Evolutionary conservation across 2,113 vertebrate species (phyloP).

Genomic region (Diglossa brunneiventris): DNA sequence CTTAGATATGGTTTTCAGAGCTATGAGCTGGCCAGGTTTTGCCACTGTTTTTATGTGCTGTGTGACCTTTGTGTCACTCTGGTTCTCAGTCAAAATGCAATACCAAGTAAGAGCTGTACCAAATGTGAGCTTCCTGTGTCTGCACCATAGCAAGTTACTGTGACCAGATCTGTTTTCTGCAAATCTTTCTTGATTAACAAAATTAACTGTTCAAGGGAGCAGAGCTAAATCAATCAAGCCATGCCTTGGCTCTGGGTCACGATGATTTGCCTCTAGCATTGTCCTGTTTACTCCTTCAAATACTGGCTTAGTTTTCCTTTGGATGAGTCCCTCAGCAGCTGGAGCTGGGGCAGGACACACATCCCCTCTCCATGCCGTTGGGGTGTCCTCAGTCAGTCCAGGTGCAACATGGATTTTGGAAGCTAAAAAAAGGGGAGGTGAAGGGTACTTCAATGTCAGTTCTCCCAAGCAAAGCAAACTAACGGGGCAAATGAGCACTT

Average conservation of each 20-base stretch:
- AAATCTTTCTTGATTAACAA: not conserved
- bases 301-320: not conserved
- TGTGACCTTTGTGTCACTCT: not conserved
- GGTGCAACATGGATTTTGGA: not conserved
- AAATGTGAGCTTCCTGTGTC: not conserved
- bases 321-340: not conserved
- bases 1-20: not conserved
- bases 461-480: not conserved
- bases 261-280: not conserved
- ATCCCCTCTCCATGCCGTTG: fast-evolving
- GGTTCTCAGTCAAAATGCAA: not conserved
- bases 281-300: not conserved
- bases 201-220: not conserved
- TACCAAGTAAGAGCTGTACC: not conserved
- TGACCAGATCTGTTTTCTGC: not conserved
- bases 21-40: not conserved
- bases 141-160: not conserved
- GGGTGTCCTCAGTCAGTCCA: not conserved
- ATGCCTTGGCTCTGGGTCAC: not conserved
- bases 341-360: not conserved
- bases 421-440: not conserved
- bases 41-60: not conserved
- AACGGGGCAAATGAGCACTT: not conserved
- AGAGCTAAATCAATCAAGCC: not conserved
- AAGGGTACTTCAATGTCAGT: fast-evolving